Base-by-base conservation (phyloP, 2,113 vertebrate genomes). In the Myiagra hebetior region DNA sequence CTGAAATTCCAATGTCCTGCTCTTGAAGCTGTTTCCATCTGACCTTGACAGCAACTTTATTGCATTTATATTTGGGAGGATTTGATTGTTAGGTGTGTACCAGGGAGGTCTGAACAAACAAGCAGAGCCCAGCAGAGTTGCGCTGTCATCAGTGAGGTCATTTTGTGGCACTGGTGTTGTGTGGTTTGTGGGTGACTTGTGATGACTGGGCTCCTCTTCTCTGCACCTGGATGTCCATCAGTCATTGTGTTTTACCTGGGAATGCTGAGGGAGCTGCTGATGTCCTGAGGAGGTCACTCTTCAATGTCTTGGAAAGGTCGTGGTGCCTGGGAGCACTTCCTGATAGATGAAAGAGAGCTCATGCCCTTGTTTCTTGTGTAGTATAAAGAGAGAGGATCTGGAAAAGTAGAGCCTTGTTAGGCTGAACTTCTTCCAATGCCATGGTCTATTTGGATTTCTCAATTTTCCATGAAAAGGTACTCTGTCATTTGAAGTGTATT, bases 281-380 rank as follows among this genome's bases (percentile, higher is more conserved):
- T 42, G 31, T 15, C 30, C 24, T 24, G 6, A 9, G 46, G 7
- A 70, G 9, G 24, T 35, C 9, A 13, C 3, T 3, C 12, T 46
- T 4, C 5, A 39, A 22, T 3, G 1, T 0, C 6, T 17, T 39
- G 42, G 22, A 21, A 37, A 31, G 4, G 10, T 56, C 2, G 0
- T 7, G 6, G 22, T 20, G 27, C 16, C 18, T 56, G 52, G 22
- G 27, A 26, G 41, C 6, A 2, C 4, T 31, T 67, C 10, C 10
- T 60, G 13, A 31, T 35, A 2, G 19, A 35, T 21, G 13, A 52
- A 62, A 13, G 37, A 13, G 39, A 21, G 1, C 13, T 12, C 37
- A 4, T 10, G 15, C 2, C 5, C 16, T 62, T 42, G 3, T 52
- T 10, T 44, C 8, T 37, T 53, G 6, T 13, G 1, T 35, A 8